Base-by-base conservation (phyloP, 2,113 vertebrate genomes). In the Hippolais icterina region DNA sequence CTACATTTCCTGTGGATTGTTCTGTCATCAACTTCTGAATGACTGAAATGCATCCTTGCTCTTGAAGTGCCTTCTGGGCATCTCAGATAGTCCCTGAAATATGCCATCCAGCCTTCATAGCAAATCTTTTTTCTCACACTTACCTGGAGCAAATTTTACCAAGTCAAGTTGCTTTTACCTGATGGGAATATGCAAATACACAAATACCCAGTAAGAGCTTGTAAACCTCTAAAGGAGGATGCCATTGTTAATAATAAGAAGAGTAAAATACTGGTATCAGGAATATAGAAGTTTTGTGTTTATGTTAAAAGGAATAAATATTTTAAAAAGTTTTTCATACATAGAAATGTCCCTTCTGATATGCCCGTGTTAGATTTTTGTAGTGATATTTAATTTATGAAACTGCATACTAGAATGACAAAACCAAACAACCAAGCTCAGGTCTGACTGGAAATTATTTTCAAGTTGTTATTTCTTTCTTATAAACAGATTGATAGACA, bases 381-480 rank as follows among this genome's bases (percentile, higher is more conserved):
- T 29, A 56, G 14, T 29, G 21, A 33, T 47, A 7, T 17, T 37
- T n/a, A 37, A 83, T 81, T 94, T 70, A 78, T 50, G 53, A 93
- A 90, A 15, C 12, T 5, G 2, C n/a, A 83, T 47, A 47, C 12
- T 56, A 68, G 47, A 65, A 69, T 12, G 20, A n/a, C 23, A 89
- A 90, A 93, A 29, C 6, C 52, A 63, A 90, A 49, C 37, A 80
- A 65, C 16, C 12, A 74, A 21, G 10, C 7, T 83, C 39, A 63
- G 25, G 23, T 56, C 35, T 18, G 46, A 69, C 59, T 87, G 56
- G 39, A 93, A 96, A 87, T 74, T 52, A 47, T 83, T 88, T 68
- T 83, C 54, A 74, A 66, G 21, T 59, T 89, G 15, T 74, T 89
- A 27, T 75, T 92, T 81, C 31, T 84, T 25, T 41, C 19, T 74